phyloP scores from a whole-genome alignment of 1,140 invertebrate genomes.

The Helicoverpa armigera region DNA sequence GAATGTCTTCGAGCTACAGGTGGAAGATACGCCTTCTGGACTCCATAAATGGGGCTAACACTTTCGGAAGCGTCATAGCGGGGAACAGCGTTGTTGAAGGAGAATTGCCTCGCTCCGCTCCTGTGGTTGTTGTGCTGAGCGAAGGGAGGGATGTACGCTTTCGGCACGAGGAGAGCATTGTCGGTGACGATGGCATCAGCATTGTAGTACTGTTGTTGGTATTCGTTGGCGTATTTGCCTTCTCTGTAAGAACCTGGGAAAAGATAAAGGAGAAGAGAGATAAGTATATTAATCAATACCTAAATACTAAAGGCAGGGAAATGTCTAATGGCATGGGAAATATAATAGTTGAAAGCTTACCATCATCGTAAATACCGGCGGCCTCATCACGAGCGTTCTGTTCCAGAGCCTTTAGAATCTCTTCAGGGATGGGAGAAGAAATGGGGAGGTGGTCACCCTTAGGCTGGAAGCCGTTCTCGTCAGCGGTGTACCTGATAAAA shows the following conservation, averaged over 20 bases:
- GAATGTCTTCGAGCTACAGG: slow-evolving; percentile 49
- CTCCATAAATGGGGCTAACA: not conserved
- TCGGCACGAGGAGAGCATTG: slow-evolving; percentile 6
- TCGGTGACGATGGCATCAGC: not conserved
- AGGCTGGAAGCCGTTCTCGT: slow-evolving; percentile 93
- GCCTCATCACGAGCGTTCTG: slow-evolving; percentile 81
- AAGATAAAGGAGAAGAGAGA: not conserved
- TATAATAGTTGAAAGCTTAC: not conserved
- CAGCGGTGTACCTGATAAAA: slow-evolving; percentile 91
- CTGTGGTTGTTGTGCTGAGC: slow-evolving; percentile 28
- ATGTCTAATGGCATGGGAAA: too few relatives aligned
- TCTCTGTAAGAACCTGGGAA: slow-evolving; percentile 76
- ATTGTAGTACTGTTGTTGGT: slow-evolving; percentile 12
- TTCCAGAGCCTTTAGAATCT: slow-evolving; percentile 79
- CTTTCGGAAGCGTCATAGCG: not conserved
- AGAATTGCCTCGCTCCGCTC: slow-evolving; percentile 29
- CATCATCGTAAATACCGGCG: slow-evolving; percentile 72
- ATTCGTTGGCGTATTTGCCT: slow-evolving; percentile 63
- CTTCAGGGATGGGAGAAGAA: slow-evolving; percentile 90
- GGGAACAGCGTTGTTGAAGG: slow-evolving; percentile 2
- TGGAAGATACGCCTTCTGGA: slow-evolving; percentile 56
- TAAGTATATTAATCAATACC: not conserved
- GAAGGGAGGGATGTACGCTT: slow-evolving; percentile 56
- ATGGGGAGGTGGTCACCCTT: slow-evolving; percentile 92
- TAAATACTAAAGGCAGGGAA: too few relatives aligned